Base-by-base conservation (phyloP, 2,797 vertebrate genomes). In the Setipinna tenuifilis region DNA sequence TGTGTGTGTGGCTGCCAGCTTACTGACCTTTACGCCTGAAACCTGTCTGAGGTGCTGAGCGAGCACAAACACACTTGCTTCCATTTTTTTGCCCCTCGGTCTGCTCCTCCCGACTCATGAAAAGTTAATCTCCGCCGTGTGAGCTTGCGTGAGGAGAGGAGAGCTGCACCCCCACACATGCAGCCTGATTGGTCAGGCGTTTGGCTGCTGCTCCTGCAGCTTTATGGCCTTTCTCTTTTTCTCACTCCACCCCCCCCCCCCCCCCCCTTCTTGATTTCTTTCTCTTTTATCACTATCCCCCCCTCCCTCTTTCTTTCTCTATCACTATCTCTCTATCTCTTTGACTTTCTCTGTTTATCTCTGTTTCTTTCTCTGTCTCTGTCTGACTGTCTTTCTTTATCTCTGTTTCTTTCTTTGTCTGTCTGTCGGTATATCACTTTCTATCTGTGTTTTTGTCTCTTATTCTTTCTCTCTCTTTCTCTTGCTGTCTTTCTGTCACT, bases 131-230 rank as follows among this genome's bases (percentile, higher is more conserved):
- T 78, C 31, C 35, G 14, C 71, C 44, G 35, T 78, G 17, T 78
- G 71, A 78, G 35, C 35, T 6, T 44, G 71, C 71, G 44, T 71
- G 65, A 71, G 65, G 65, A 71, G 65, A 71, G 65, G 65, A 71
- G 16, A 31, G 65, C 65, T 35, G 65, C 65, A 71, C 65, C 65
- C 65, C 19, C 31, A 44, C 71, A 78, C 71, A 19, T 44, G 16
- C 35, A 44, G 35, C 17, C 31, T 44, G 31, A 78, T 78, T 41
- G 31, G 35, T 44, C 35, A 78, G 71, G 28, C 71, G 35, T 78
- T 78, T 78, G 71, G 31, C 71, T 78, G 68, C 68, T 35, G 65
- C 9, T 89, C 87, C 78, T 83, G 46, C 86, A 92, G 92, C 65
- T 31, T 68, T 68, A 68, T 12, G 50, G 25, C 19, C 83, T 48